phyloP scores from a whole-genome alignment of 2,888 invertebrate species.

The Branchipolynoe longqiensis region DNA sequence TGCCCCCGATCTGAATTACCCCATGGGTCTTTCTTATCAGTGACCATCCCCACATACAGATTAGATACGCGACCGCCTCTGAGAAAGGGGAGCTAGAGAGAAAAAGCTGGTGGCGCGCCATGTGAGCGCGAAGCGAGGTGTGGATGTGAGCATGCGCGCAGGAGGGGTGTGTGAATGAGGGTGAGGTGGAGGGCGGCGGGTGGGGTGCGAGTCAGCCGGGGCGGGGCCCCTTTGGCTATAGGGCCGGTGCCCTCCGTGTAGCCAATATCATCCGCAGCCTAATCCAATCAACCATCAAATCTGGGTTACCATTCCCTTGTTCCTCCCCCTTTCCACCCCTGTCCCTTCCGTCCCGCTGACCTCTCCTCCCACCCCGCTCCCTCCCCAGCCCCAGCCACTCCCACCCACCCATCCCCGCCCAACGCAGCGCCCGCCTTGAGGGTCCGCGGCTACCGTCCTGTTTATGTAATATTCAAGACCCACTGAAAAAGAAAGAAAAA shows the following conservation, averaged over 20 bases:
- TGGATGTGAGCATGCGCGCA: not conserved
- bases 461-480: constrained; percentile 38
- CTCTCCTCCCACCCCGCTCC: not conserved
- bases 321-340: not conserved
- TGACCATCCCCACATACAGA: constrained; percentile 5
- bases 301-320: constrained; percentile 32
- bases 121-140: not conserved
- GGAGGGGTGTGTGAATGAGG: not conserved
- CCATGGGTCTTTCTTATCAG: constrained; percentile 1
- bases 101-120: constrained; percentile 5
- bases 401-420: no score
- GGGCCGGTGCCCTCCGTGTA: constrained; percentile 15
- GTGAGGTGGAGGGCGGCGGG: not conserved
- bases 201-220: not conserved
- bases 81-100: not conserved
- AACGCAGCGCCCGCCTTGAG: not conserved
- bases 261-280: constrained; percentile 17
- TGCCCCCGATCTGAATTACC: not conserved
- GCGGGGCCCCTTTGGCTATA: not conserved
- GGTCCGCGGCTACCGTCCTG: constrained; percentile 10
- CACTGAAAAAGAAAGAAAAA: not conserved
- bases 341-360: not conserved
- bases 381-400: no score
- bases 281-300: constrained; percentile 30
- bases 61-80: not conserved